These are phyloP conservation scores for Protonemura montana DNA, from an alignment of 2,888 invertebrate species.

Conservation along the genomic window DNA sequence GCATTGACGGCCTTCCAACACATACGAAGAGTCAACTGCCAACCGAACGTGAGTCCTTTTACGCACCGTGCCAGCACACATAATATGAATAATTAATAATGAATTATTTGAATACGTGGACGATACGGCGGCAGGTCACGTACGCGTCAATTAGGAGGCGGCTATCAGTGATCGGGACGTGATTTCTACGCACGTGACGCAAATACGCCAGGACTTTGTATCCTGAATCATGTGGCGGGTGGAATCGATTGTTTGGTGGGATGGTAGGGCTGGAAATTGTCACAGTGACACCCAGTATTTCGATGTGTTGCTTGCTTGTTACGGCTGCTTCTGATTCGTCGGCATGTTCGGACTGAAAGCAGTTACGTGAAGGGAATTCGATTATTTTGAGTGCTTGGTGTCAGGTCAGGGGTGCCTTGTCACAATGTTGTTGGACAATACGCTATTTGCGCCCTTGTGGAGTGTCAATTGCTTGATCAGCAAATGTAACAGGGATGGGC, in stretches of 20 bases:
- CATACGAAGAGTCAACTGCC: not conserved
- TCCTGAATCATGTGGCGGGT: not conserved
- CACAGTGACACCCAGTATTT: not conserved
- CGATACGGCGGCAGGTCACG: not conserved
- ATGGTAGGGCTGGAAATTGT: not conserved
- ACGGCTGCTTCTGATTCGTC: not conserved
- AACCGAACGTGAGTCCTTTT: not conserved
- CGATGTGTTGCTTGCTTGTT: not conserved
- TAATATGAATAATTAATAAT: not conserved
- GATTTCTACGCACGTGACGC: not conserved
- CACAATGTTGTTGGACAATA: not conserved
- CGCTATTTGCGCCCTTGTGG: not conserved
- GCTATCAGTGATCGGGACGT: not conserved
- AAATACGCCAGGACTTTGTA: not conserved
- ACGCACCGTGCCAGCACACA: not conserved
- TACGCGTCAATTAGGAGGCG: not conserved
- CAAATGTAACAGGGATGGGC: too few species aligned
- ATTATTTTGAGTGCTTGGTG: constrained; percentile 4
- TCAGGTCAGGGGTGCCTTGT: not conserved
- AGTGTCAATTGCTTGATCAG: too few species aligned
- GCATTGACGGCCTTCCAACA: not conserved
- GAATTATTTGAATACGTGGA: not conserved
- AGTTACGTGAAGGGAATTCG: not conserved
- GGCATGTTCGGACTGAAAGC: not conserved
- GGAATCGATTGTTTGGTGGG: not conserved